These are phyloP conservation scores for Diorhabda carinulata DNA, from an alignment of 1,140 invertebrate genomes.

Conservation along the genomic window DNA sequence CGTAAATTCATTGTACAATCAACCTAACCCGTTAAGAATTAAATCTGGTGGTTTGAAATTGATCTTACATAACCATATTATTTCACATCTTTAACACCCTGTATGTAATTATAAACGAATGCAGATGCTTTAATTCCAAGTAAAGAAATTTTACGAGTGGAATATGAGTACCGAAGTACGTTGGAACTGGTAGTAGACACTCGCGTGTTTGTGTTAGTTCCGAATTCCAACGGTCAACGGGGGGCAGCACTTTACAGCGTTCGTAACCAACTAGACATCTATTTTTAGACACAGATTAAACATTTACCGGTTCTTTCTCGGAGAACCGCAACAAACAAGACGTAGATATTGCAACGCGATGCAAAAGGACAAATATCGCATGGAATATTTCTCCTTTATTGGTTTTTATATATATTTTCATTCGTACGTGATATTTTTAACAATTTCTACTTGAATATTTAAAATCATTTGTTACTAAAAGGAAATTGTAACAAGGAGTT, in stretches of 20 bases:
- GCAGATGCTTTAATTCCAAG: neutral
- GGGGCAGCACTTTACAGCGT: slow-evolving; percentile 32
- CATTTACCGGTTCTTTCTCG: slow-evolving; percentile 16
- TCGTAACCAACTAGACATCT: slow-evolving; percentile 10
- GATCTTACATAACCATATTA: too few species aligned
- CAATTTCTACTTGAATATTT: too few species aligned
- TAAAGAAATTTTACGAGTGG: neutral
- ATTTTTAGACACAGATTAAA: slow-evolving; percentile 27
- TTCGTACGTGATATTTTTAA: too few species aligned
- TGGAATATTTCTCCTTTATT: too few species aligned
- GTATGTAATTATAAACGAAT: neutral
- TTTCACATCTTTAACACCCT: neutral
- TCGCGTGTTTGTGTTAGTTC: slow-evolving; percentile 24
- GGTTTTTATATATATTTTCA: too few species aligned
- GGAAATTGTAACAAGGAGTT: too few species aligned
- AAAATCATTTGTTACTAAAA: too few species aligned
- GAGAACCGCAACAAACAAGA: neutral
- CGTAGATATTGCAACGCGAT: neutral
- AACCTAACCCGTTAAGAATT: too few species aligned
- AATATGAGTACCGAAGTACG: neutral
- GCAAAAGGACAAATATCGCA: neutral
- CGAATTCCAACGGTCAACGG: slow-evolving; percentile 34
- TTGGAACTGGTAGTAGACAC: slow-evolving; percentile 3
- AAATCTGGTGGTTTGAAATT: too few species aligned
- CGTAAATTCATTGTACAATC: too few species aligned